Evolutionary conservation across 1,140 invertebrate species (phyloP), one percentile per base, ranked within the genome.

Genomic region (Diploscapter pachys): DNA sequence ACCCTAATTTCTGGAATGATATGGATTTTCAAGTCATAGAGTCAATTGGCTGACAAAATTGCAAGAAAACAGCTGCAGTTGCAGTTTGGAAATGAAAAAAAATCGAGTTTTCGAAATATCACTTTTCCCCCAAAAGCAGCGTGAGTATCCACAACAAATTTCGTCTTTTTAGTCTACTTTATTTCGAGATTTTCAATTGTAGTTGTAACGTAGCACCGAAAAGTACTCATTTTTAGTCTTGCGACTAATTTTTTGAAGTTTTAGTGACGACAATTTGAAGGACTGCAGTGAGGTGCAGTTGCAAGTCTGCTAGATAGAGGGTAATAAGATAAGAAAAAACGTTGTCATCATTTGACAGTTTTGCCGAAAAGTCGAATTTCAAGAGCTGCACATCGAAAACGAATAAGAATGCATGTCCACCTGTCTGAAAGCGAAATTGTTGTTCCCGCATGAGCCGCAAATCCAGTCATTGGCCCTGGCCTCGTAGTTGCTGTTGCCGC

Each of bases 381-480:
- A 31, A 31, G 31, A 31, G 31, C 31, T 31, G 0, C 31, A 31
- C 31, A 31, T 31, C 31, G 31, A 31, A 31, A 31, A 31, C 31
- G 31, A 31, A 31, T 31, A 31, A 31, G 31, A 31, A 31, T 31
- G 31, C 31, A 31, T 1, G 31, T 31, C 31, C 1, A 74, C 90
- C 82, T 93, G 92, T 72, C 95, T 89, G 94, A 94, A 97, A 0
- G 93, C 90, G 85, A 98, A 98, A 85, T 97, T 98, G 11, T 92
- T 95, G 83, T 97, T 98, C 5, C 91, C 91, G 86, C 94, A 97
- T 71, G 90, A 77, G 48, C 82, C 82, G 77, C 68, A 80, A 80
- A 71, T 61, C 77, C 66, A 78, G 57, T 81, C 79, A 48, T 71
- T 75, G 50, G 63, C 53, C 52, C 75, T 13, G 48, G 53, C 31